These are phyloP conservation scores for Crotalus horridus DNA, from an alignment of 2,113 vertebrate species.

Conservation along the genomic window DNA sequence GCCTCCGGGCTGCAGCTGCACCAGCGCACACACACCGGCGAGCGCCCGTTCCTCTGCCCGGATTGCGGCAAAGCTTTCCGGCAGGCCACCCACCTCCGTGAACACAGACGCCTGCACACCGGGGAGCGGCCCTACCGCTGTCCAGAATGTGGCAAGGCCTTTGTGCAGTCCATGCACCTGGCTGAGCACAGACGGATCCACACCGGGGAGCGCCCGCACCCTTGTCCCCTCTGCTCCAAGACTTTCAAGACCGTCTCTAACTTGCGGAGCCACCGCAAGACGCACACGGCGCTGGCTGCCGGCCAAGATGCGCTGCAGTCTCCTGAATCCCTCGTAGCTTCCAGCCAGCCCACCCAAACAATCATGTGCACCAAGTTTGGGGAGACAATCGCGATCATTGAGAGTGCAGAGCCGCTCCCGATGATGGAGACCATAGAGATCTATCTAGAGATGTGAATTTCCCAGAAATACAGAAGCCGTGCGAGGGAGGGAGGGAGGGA, in stretches of 20 bases:
- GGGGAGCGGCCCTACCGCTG: slow-evolving; percentile 84
- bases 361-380: slow-evolving; percentile 90
- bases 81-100: slow-evolving; percentile 85
- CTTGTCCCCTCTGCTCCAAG: slow-evolving; percentile 78
- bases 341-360: slow-evolving; percentile 59
- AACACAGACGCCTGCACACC: slow-evolving; percentile 85
- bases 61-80: slow-evolving; percentile 88
- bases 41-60: slow-evolving; percentile 74
- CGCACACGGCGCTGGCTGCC: slow-evolving; percentile 55
- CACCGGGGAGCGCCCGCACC: slow-evolving; percentile 80
- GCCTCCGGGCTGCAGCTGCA: slow-evolving; percentile 82
- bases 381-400: slow-evolving; percentile 88
- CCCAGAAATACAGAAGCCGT: slow-evolving; percentile 59
- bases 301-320: neutral
- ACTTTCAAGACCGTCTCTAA: slow-evolving; percentile 88
- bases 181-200: slow-evolving; percentile 84
- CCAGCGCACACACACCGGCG: slow-evolving; percentile 79
- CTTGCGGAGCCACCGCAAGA: slow-evolving; percentile 86
- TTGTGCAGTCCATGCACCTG: slow-evolving; percentile 88
- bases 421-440: slow-evolving; percentile 80
- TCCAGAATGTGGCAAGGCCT: slow-evolving; percentile 82
- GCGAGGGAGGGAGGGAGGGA: slow-evolving; percentile 68
- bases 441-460: slow-evolving; percentile 58
- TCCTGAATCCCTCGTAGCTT: neutral
- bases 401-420: slow-evolving; percentile 80